Percentiles rank a stretch among this genome's conserved stretches.
Conservation (phyloP, 2,113 vertebrate species). For the Antechinus flavipes region DNA sequence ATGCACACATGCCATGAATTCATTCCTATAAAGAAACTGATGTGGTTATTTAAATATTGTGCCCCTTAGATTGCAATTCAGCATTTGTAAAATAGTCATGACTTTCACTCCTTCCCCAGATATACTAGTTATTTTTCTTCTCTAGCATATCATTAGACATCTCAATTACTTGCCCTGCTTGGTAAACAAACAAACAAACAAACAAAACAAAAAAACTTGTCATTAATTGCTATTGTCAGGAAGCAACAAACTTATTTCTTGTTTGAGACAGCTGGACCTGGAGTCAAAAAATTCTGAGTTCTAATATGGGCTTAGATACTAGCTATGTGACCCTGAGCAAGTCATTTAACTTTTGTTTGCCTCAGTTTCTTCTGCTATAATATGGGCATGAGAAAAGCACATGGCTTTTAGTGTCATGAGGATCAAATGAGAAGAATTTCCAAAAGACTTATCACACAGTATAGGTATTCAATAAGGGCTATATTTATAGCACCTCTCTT, state of each 20-base stretch:
- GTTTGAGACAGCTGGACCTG: background rate
- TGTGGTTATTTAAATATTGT: conserved; percentile 30
- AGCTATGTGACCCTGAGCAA: too few relatives aligned
- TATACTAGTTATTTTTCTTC: conserved; percentile 39
- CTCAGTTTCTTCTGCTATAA: background rate
- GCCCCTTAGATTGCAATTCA: conserved; percentile 39
- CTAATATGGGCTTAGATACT: background rate
- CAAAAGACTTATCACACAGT: background rate
- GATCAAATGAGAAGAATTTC: background rate
- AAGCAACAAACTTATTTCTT: conserved; percentile 27
- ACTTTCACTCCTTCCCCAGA: background rate
- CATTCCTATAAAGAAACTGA: conserved; percentile 57
- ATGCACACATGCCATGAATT: conserved; percentile 32
- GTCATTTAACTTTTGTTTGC: background rate
- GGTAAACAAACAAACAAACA: background rate
- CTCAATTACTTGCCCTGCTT: conserved; percentile 25
- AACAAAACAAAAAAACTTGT: conserved; percentile 13
- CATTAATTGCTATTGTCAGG: conserved; percentile 33
- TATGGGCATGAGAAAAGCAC: background rate
- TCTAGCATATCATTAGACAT: conserved; percentile 33
- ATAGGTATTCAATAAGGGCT: too few relatives aligned
- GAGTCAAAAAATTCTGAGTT: background rate
- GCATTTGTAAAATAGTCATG: conserved; percentile 54
- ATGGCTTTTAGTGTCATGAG: background rate
- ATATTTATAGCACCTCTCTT: too few relatives aligned